Evolutionary conservation across 2,888 invertebrate genomes (phyloP).

Genomic region (Nyleta sp.): DNA sequence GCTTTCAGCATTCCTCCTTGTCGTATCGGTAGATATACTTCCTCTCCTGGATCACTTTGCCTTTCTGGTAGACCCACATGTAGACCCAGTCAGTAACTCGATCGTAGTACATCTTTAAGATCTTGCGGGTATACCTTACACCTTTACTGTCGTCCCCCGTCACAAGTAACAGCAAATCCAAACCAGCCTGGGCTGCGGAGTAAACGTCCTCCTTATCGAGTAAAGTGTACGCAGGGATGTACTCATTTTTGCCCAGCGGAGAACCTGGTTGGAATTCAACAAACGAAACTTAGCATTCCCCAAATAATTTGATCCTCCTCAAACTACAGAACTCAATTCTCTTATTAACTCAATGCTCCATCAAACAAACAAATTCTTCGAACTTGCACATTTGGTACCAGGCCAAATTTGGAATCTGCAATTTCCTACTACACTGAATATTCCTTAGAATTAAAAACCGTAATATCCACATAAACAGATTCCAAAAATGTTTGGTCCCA

Average conservation of each 20-base stretch:
- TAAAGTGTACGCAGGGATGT: slow-evolving; percentile 31
- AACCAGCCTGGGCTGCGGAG: slow-evolving; percentile 5
- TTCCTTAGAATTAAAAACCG: no score
- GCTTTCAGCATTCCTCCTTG: slow-evolving; percentile 15
- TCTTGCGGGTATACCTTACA: slow-evolving; percentile 14
- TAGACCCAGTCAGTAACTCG: slow-evolving; percentile 20
- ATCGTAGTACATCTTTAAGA: slow-evolving; percentile 27
- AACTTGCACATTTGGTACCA: no score
- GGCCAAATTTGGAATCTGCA: no score
- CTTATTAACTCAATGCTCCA: no score
- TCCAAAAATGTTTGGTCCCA: no score
- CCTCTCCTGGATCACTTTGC: not conserved
- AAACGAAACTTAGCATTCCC: no score
- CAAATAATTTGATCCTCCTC: not conserved
- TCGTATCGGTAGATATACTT: slow-evolving; percentile 32
- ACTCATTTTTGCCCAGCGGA: slow-evolving; percentile 1
- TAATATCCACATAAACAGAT: no score
- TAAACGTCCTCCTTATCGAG: slow-evolving; percentile 14
- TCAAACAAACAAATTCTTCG: no score
- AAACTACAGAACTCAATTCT: no score
- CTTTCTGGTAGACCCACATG: slow-evolving; percentile 21
- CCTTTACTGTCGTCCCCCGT: slow-evolving; percentile 5
- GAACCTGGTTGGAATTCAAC: slow-evolving; percentile 10
- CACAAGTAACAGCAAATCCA: slow-evolving; percentile 13
- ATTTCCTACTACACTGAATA: no score